phyloP scores from a whole-genome alignment of 1,140 invertebrate genomes.

The Camponotus floridanus region DNA sequence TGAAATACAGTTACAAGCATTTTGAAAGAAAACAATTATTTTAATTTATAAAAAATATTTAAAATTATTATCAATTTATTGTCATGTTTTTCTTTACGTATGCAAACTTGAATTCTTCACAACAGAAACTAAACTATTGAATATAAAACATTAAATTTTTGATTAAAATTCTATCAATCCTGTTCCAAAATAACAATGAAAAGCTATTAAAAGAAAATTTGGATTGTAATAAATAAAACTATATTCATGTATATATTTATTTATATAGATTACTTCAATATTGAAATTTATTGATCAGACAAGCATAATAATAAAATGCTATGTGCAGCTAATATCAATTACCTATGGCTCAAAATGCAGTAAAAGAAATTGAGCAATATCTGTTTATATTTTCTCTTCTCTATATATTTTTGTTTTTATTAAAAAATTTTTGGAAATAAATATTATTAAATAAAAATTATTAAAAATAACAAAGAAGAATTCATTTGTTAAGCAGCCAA shows the following conservation, averaged over 20 bases:
- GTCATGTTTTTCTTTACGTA: neutral
- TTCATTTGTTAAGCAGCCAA: constrained; percentile 22
- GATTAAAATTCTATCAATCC: constrained; percentile 10
- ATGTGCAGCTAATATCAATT: neutral
- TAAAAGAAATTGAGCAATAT: neutral
- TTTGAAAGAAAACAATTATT: neutral
- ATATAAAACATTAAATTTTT: neutral
- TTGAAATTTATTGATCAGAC: neutral
- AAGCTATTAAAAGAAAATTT: too few relatives aligned
- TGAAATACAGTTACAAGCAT: neutral
- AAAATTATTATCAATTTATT: neutral
- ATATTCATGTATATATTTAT: too few relatives aligned
- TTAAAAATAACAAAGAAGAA: constrained; percentile 15
- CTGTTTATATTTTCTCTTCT: neutral
- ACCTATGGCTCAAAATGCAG: neutral
- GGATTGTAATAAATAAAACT: too few relatives aligned
- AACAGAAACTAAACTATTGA: neutral
- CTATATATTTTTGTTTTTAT: neutral
- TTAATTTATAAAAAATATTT: neutral
- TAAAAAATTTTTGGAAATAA: neutral
- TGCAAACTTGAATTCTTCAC: neutral
- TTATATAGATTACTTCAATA: neutral
- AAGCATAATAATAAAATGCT: neutral
- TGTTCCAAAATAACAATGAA: neutral
- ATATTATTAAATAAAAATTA: neutral